Conservation (phyloP, 2,797 vertebrate species). For the Schizopygopsis pylzovi region DNA sequence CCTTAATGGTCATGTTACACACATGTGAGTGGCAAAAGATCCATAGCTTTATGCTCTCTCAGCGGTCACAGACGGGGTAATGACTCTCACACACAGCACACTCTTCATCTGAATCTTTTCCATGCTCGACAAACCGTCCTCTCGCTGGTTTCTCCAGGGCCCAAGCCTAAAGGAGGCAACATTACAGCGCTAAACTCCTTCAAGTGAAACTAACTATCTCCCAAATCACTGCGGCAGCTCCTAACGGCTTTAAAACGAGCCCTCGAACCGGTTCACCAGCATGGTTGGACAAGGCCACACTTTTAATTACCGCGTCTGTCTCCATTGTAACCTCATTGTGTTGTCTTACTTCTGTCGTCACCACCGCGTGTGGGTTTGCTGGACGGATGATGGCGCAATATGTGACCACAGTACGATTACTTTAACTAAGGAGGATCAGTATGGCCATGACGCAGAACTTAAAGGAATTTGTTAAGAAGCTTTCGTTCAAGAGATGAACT, state of each 20-base stretch:
- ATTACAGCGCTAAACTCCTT: conserved; percentile 11
- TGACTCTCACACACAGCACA: conserved; percentile 33
- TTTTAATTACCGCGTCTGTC: conserved; percentile 30
- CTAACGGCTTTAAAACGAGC: conserved; percentile 37
- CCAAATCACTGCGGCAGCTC: conserved; percentile 31
- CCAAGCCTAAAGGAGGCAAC: not conserved
- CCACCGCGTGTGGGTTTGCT: not conserved
- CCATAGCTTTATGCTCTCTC: conserved; percentile 46
- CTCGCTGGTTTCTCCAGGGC: not conserved
- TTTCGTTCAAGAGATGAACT: not conserved
- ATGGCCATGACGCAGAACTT: not conserved
- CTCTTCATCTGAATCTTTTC: conserved; percentile 31
- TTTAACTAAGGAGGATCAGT: not conserved
- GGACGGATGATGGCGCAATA: not conserved
- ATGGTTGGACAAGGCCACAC: not conserved
- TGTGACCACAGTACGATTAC: not conserved
- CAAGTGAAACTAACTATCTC: conserved; percentile 31
- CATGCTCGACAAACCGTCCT: conserved; percentile 25
- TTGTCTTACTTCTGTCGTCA: conserved; percentile 21
- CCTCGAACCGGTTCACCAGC: conserved; percentile 21
- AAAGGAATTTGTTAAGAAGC: not conserved
- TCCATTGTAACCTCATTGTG: conserved; percentile 14
- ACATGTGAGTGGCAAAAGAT: conserved; percentile 49
- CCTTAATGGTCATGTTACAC: conserved; percentile 34
- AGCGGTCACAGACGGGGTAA: conserved; percentile 44